phyloP scores from a whole-genome alignment of 2,113 vertebrate species.

The Mesocricetus auratus region DNA sequence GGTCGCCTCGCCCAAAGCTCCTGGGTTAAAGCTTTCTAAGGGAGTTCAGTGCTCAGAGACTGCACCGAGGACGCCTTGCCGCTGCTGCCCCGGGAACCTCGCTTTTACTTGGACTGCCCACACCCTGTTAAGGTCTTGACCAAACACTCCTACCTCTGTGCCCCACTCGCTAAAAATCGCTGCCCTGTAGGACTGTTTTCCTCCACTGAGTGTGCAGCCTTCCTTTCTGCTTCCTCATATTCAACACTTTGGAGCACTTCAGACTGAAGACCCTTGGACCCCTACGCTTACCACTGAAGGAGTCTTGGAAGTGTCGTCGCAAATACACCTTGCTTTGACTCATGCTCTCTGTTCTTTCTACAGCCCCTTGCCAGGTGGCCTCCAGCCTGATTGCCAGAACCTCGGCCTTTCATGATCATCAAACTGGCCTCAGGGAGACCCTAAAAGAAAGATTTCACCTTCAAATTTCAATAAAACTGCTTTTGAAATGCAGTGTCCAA shows the following conservation, averaged over 20 bases:
- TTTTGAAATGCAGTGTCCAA: background rate
- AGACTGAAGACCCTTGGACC: background rate
- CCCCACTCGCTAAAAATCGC: background rate
- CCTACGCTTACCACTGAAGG: background rate
- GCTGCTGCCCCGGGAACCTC: background rate
- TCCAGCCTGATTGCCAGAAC: background rate
- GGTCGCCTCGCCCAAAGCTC: background rate
- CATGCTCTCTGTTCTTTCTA: background rate
- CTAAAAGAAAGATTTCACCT: background rate
- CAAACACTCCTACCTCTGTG: background rate
- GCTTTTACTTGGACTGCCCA: background rate
- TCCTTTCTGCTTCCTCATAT: background rate
- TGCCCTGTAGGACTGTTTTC: background rate
- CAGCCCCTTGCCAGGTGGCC: background rate
- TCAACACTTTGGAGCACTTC: background rate
- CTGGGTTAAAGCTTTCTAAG: background rate
- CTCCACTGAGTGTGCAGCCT: too few species aligned
- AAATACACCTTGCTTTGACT: background rate
- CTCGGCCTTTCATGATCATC: background rate
- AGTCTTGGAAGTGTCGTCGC: background rate
- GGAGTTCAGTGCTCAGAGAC: background rate
- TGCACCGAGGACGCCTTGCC: too few species aligned
- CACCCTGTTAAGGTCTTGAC: background rate
- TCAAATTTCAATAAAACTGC: background rate
- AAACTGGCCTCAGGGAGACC: background rate